Percentiles rank a stretch among this genome's conserved stretches.
Conservation (phyloP, 2,888 invertebrate genomes). For the Teleiodes luculella region DNA sequence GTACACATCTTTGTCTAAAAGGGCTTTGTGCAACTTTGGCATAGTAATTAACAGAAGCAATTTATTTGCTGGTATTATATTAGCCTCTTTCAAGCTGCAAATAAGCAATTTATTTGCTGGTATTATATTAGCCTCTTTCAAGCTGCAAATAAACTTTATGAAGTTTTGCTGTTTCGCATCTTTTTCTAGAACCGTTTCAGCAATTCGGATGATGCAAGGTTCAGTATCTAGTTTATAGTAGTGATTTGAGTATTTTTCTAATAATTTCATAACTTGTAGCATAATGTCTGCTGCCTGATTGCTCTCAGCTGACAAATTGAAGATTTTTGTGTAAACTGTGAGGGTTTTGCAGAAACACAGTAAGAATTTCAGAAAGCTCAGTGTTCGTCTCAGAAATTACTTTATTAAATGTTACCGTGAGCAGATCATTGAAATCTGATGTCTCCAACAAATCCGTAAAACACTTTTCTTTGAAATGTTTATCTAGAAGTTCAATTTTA, state of each 20-base stretch:
- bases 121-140: slow-evolving; percentile 47
- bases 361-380: slow-evolving; percentile 48
- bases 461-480: slow-evolving; percentile 43
- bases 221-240: slow-evolving; percentile 57
- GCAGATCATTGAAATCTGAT: slow-evolving; percentile 37
- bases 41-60: slow-evolving; percentile 57
- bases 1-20: slow-evolving; percentile 41
- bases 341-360: slow-evolving; percentile 61
- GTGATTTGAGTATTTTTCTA: slow-evolving; percentile 50
- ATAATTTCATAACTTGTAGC: slow-evolving; percentile 48
- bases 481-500: slow-evolving; percentile 47
- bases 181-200: slow-evolving; percentile 41
- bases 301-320: slow-evolving; percentile 52
- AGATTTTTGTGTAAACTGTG: slow-evolving; percentile 52
- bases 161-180: slow-evolving; percentile 46
- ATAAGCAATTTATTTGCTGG: slow-evolving; percentile 48
- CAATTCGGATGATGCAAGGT: slow-evolving; percentile 46
- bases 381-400: slow-evolving; percentile 42
- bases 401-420: slow-evolving; percentile 63
- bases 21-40: slow-evolving; percentile 56
- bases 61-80: slow-evolving; percentile 46
- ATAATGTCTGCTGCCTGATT: slow-evolving; percentile 52
- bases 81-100: slow-evolving; percentile 44
- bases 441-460: slow-evolving; percentile 42
- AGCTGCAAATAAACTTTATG: slow-evolving; percentile 46